Conservation (phyloP, 2,888 invertebrate species). For the Polydesmus complanatus region DNA sequence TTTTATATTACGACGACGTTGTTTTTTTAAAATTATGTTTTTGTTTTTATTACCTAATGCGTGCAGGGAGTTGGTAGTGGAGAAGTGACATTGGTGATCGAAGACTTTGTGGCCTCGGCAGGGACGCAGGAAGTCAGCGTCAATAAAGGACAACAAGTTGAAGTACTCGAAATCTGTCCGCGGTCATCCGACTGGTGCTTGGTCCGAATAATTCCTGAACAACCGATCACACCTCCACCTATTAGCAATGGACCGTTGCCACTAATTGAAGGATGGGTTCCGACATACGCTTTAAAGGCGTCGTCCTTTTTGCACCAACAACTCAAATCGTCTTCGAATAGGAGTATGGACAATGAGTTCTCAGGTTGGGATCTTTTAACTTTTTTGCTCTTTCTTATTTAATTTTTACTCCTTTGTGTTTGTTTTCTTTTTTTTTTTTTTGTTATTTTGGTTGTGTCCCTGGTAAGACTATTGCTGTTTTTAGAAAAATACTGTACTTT, state of each 20-base stretch:
- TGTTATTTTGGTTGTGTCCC: no score
- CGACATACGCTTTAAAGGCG: conserved; percentile 31
- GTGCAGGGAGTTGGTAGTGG: conserved; percentile 28
- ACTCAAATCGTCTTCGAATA: background rate
- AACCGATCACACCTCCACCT: background rate
- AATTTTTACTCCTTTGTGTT: no score
- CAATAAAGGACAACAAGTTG: conserved; percentile 82
- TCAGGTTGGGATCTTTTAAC: conserved; percentile 7
- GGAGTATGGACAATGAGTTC: conserved; percentile 30
- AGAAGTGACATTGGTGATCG: conserved; percentile 82
- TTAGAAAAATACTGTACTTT: no score
- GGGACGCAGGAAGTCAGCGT: conserved; percentile 63
- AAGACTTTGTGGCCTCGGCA: conserved; percentile 62
- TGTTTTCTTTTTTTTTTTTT: no score
- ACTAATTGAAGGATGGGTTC: conserved; percentile 32
- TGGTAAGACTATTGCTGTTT: no score
- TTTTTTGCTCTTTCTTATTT: background rate
- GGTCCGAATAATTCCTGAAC: conserved; percentile 26
- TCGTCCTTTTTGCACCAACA: conserved; percentile 26
- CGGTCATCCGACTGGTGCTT: conserved; percentile 38
- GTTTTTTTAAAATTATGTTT: background rate
- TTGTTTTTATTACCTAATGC: background rate
- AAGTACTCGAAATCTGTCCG: conserved; percentile 65
- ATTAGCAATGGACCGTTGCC: background rate
- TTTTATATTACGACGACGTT: background rate